A percentile compares a stretch with the other conserved stretches of the same genome.
These are phyloP conservation scores for Coreoperca whiteheadi DNA, from an alignment of 2,113 vertebrate species.

Conservation along the genomic window DNA sequence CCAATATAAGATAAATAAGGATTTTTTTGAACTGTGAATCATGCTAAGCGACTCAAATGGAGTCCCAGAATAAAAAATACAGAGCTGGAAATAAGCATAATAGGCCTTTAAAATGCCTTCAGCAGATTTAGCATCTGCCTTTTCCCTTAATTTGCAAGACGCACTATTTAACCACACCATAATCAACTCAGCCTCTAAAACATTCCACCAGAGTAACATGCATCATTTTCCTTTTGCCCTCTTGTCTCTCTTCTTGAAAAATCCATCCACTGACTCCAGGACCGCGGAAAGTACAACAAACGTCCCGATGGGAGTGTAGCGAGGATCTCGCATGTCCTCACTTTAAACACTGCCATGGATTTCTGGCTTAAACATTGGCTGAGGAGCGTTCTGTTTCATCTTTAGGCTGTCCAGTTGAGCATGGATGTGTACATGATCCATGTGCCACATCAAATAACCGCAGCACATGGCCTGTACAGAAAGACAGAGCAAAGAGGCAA, in stretches of 20 bases:
- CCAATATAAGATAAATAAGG: no score
- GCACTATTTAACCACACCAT: slow-evolving; percentile 45
- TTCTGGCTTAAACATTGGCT: slow-evolving; percentile 36
- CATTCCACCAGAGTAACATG: slow-evolving; percentile 34
- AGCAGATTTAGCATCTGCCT: slow-evolving; percentile 47
- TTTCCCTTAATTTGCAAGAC: slow-evolving; percentile 46
- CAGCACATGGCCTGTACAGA: slow-evolving; percentile 27
- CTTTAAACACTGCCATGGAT: slow-evolving; percentile 40
- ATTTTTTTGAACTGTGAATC: no score
- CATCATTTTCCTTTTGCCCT: slow-evolving; percentile 9
- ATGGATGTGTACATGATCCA: slow-evolving; percentile 32
- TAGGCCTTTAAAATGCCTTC: slow-evolving; percentile 3
- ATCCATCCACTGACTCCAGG: slow-evolving; percentile 15
- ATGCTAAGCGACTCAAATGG: no score
- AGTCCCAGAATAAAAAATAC: no score
- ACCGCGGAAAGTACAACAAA: slow-evolving; percentile 60
- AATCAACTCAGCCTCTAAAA: slow-evolving; percentile 41
- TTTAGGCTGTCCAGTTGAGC: slow-evolving; percentile 28
- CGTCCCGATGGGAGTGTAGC: slow-evolving; percentile 3
- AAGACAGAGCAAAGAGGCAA: slow-evolving; percentile 3
- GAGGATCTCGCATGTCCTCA: slow-evolving; percentile 14
- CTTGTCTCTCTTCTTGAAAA: slow-evolving; percentile 9
- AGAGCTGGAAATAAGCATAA: no score
- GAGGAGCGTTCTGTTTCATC: slow-evolving; percentile 47
- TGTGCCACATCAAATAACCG: slow-evolving; percentile 61